Evolutionary conservation across 2,797 vertebrate genomes (phyloP).

Genomic region (Eulemur mongoz): DNA sequence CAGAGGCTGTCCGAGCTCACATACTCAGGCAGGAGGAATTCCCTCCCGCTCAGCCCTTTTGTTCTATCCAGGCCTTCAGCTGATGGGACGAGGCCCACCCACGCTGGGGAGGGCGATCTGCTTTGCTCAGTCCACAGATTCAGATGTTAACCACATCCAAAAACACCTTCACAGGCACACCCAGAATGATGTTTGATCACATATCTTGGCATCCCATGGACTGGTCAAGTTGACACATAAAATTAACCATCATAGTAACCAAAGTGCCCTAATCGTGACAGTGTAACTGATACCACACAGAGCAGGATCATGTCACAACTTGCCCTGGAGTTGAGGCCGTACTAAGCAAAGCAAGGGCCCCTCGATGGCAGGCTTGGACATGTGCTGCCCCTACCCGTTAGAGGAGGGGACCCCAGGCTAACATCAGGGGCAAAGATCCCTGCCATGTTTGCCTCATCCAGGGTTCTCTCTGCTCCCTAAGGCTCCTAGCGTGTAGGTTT

Average conservation of each 20-base stretch:
- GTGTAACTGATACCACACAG: neutral
- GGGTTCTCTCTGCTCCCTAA: neutral
- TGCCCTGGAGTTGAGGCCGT: neutral
- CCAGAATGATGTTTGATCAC: neutral
- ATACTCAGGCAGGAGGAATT: neutral
- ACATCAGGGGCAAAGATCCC: neutral
- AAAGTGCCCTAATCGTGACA: neutral
- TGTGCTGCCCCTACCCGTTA: neutral
- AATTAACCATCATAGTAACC: neutral
- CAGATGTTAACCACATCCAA: neutral
- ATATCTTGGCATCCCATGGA: neutral
- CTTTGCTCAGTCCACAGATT: neutral
- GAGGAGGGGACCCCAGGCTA: neutral
- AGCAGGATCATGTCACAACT: neutral
- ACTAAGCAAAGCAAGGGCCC: neutral
- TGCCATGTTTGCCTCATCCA: neutral
- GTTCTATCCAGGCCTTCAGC: neutral
- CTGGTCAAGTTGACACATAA: neutral
- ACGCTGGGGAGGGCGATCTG: neutral
- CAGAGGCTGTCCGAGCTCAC: neutral
- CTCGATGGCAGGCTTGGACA: neutral
- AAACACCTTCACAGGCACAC: neutral
- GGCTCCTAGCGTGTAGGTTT: neutral
- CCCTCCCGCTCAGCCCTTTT: neutral
- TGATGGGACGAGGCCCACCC: neutral